Percentiles rank a stretch among this genome's conserved stretches.
These are phyloP conservation scores for Perccottus glenii DNA, from an alignment of 2,113 vertebrate genomes.

Conservation along the genomic window DNA sequence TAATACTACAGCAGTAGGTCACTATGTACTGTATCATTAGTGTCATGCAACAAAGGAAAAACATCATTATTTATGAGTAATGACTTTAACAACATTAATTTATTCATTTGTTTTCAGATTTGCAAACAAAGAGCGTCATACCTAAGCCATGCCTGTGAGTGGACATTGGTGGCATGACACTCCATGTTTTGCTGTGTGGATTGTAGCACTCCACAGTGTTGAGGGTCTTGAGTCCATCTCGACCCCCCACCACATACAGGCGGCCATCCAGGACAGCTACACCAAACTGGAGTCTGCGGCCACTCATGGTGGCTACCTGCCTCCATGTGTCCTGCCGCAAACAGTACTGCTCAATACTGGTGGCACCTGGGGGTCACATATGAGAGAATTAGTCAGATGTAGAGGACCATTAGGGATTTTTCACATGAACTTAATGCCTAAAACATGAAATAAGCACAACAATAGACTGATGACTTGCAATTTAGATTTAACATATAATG, in stretches of 20 bases:
- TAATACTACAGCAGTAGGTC: not conserved
- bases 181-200: conserved; percentile 95
- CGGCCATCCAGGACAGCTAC: conserved; percentile 93
- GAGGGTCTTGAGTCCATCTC: conserved; percentile 95
- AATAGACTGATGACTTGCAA: too few relatives aligned
- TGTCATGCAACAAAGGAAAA: not conserved
- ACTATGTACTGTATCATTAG: not conserved
- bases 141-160: conserved; percentile 96
- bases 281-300: conserved; percentile 94
- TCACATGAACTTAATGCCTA: not conserved
- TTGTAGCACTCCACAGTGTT: conserved; percentile 99
- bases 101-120: not conserved
- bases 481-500: too few relatives aligned
- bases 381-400: not conserved
- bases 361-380: conserved; percentile 83
- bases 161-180: conserved; percentile 97
- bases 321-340: conserved; percentile 93
- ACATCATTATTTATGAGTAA: not conserved
- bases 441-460: not conserved
- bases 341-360: conserved; percentile 98
- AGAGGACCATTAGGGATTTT: not conserved
- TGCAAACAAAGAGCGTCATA: conserved; percentile 46
- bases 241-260: conserved; percentile 94
- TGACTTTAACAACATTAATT: too few relatives aligned
- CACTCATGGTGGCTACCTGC: conserved; percentile 96